Base-by-base conservation (phyloP, 2,113 vertebrate species). In the Glareola pratincola region DNA sequence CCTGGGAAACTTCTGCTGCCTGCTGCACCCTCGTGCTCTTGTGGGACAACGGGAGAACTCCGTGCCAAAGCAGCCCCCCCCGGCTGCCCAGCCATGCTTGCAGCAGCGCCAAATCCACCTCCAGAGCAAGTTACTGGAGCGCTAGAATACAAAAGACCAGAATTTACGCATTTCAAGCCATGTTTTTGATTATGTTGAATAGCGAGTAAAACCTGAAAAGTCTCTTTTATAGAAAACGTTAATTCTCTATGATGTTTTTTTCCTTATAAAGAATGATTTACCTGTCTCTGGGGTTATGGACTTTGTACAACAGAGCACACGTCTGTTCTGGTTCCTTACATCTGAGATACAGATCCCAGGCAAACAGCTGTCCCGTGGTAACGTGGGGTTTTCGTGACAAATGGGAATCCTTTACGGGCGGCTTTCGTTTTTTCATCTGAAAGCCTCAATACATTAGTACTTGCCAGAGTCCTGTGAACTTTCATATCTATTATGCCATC, bases 191-290 rank as follows among this genome's bases (percentile, higher is more conserved):
- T 85, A 82, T 12, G 9, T 29, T 2, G 1, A 37, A 85, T 19
- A 53, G 62, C 2, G 3, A 82, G 37, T 30, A 90, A 91, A 63
- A 32, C 68, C 85, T 85, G 64, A 91, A 74, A 78, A 78, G 23
- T 20, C 45, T 73, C 48, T 72, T 88, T 83, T 91, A 57, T 14
- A 88, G 79, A 85, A 93, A 79, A 47, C 0, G 1, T 75, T 90
- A 69, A 85, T 92, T 89, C 60, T 71, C 20, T 23, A 13, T n/a
- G 26, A 91, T 21, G 41, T n/a, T 83, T 92, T 92, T 77, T 56
- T 43, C 79, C 73, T 60, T 75, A 48, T 57, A 92, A 92, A 88
- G 74, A n/a, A 86, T 75, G 72, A 93, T 89, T 94, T 92, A 92
- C 68, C 64, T 84, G 51, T 63, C 68, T 81, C 88, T 67, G 86